Base-by-base conservation (phyloP, 2,888 invertebrate species). In the Volucella inflata region DNA sequence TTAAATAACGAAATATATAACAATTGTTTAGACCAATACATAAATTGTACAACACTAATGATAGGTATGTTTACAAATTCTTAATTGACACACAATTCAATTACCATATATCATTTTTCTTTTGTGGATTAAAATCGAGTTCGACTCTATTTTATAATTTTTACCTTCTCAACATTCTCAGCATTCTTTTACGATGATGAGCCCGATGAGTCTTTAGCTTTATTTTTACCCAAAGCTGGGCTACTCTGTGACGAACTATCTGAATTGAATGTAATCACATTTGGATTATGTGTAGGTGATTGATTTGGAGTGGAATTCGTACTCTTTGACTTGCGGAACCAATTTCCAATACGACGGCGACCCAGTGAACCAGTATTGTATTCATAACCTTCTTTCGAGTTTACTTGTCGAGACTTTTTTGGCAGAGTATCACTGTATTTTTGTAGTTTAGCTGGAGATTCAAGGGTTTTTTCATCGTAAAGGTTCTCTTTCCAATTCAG, bases 271-370 rank as follows among this genome's bases (percentile, higher is more conserved):
- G 71, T 75, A 59, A 76, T 77, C 48, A 82, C 78, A 82, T 71
- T 83, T n/a, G 90, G 89, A 85, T 92, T 91, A 84, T 92, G 92
- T 42, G 92, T 92, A 17, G 92, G 92, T 53, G 92, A 92, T 76
- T 92, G 92, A 87, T 91, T 92, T 8, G 92, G 92, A 36, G 92
- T 92, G 65, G 91, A 91, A 79, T 91, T 91, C 21, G 90, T 90
- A 83, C 92, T 92, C 87, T 92, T 92, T 44, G 92, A 91, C 70
- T 92, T 92, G 30, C 92, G 90, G 80, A 92, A 92, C 92, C 92
- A 92, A 88, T 91, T 92, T 44, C 92, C 92, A 51, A 92, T 89
- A 48, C 91, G 90, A 9, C 91, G 90, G n/a, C 92, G 90, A 2
- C 92, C 92, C 77, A 92, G 87, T 14, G 92, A 92, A 1, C 91